These are phyloP conservation scores for Thalassaphorura encarpata DNA, from an alignment of 1,140 invertebrate species.

Conservation along the genomic window DNA sequence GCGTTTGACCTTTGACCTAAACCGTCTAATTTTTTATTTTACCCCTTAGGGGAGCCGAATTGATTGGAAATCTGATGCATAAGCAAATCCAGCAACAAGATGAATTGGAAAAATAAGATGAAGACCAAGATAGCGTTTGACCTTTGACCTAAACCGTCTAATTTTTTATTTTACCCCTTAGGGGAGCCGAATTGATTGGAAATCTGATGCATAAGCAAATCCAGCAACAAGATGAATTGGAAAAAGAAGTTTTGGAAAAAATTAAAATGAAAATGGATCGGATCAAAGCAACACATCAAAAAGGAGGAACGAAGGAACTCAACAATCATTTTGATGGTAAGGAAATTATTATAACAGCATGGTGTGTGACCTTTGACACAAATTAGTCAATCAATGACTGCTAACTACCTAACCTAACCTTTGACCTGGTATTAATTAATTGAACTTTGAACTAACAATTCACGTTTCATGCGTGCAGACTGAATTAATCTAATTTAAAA, in stretches of 20 bases:
- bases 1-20: too few relatives aligned
- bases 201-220: slow-evolving; percentile 80
- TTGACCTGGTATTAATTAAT: too few relatives aligned
- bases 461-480: too few relatives aligned
- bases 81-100: slow-evolving; percentile 80
- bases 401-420: not conserved
- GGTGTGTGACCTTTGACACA: too few relatives aligned
- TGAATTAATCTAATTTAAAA: too few relatives aligned
- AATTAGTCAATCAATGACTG: too few relatives aligned
- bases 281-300: slow-evolving; percentile 80
- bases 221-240: slow-evolving; percentile 69
- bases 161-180: slow-evolving; percentile 39
- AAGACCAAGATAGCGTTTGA: too few relatives aligned
- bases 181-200: slow-evolving; percentile 89
- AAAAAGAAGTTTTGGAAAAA: slow-evolving; percentile 76
- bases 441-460: too few relatives aligned
- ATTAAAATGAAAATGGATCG: slow-evolving; percentile 95
- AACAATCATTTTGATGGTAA: slow-evolving; percentile 60
- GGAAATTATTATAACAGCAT: too few relatives aligned
- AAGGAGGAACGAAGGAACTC: slow-evolving; percentile 40
- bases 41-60: slow-evolving; percentile 77
- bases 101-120: slow-evolving; percentile 36
- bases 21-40: slow-evolving; percentile 20
- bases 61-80: slow-evolving; percentile 80
- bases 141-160: too few relatives aligned